Percentiles rank a stretch among this genome's conserved stretches.
Conservation (phyloP, 2,797 vertebrate genomes). For the Vultur gryphus region DNA sequence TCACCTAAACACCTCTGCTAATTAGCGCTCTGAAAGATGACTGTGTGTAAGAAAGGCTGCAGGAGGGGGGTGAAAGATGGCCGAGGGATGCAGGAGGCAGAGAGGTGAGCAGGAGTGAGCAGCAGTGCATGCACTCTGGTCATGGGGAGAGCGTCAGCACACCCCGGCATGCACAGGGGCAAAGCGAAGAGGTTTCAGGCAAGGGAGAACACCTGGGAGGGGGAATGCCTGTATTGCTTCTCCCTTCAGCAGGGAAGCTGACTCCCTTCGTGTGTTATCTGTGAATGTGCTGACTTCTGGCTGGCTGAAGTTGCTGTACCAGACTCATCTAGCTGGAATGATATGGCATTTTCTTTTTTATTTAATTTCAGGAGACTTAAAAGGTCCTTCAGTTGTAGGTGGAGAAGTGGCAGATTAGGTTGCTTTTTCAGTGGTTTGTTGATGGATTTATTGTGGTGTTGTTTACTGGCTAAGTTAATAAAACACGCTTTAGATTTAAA, state of each 20-base stretch:
- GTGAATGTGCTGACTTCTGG: background rate
- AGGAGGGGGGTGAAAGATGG: background rate
- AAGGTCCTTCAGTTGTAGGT: background rate
- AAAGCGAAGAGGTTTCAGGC: background rate
- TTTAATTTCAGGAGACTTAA: background rate
- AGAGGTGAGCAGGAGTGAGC: background rate
- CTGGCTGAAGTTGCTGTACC: background rate
- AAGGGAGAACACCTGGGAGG: background rate
- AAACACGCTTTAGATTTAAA: background rate
- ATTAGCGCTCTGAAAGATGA: background rate
- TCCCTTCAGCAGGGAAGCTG: background rate
- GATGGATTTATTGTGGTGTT: background rate
- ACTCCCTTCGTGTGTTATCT: background rate
- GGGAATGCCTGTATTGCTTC: background rate
- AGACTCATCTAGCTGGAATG: background rate
- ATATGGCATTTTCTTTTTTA: background rate
- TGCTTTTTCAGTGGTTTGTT: background rate
- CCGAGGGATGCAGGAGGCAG: fast-evolving
- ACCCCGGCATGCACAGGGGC: fast-evolving
- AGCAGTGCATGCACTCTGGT: background rate
- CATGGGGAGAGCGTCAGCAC: background rate
- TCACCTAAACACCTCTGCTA: background rate
- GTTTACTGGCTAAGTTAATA: background rate
- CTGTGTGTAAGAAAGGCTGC: background rate
- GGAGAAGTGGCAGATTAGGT: background rate